Conservation (phyloP, 2,797 vertebrate genomes). For the Kryptolebias ocellatus region DNA sequence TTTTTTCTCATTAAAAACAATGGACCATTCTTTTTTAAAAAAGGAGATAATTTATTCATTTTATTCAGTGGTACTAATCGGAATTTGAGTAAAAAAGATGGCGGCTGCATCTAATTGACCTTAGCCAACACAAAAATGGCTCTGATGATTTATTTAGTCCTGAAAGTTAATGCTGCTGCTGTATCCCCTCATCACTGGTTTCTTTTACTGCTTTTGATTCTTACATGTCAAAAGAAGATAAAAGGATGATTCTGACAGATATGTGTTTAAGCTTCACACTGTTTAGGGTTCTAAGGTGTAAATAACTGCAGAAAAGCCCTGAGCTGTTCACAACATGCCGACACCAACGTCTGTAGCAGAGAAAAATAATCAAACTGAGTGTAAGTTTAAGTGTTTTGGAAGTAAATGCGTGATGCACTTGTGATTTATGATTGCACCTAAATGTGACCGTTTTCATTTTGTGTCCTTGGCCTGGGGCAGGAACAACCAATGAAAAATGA, state of each 20-base stretch:
- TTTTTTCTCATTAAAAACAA: no score
- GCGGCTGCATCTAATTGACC: no score
- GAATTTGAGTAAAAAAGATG: no score
- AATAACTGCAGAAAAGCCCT: constrained; percentile 2
- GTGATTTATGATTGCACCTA: constrained; percentile 6
- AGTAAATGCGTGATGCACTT: constrained; percentile 28
- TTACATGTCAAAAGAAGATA: constrained; percentile 9
- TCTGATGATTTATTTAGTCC: no score
- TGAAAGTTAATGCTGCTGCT: no score
- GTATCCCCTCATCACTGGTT: neutral
- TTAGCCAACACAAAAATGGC: no score
- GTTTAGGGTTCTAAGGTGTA: constrained; percentile 14
- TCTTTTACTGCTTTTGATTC: constrained; percentile 17
- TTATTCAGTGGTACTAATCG: no score
- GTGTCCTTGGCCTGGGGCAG: constrained; percentile 15
- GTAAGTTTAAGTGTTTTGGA: constrained; percentile 9
- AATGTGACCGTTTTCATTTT: constrained; percentile 3
- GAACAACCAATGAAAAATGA: constrained; percentile 41
- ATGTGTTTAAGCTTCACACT: constrained; percentile 46
- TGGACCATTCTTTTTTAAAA: no score
- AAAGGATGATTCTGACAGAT: constrained; percentile 24
- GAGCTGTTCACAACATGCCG: constrained; percentile 7
- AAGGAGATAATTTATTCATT: no score
- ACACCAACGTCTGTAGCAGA: neutral
- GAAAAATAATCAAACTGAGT: neutral